Conservation (phyloP, 2,113 vertebrate genomes). For the Jaculus jaculus region DNA sequence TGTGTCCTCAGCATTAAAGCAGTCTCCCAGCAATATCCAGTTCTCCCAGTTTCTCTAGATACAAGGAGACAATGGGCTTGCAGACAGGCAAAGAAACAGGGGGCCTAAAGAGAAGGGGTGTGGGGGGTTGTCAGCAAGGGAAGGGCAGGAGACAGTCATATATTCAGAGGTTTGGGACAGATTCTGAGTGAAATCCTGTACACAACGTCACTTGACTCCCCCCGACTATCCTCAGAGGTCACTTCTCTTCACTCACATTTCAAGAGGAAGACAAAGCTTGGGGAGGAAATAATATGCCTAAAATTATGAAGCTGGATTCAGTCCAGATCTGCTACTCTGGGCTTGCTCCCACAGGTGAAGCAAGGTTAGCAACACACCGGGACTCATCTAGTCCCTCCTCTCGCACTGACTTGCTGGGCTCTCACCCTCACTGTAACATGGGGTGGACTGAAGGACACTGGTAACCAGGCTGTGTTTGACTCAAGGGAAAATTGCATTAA, state of each 20-base stretch:
- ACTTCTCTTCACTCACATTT: fast-evolving
- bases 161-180: neutral
- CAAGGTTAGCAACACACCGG: fast-evolving
- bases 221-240: neutral
- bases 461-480: neutral
- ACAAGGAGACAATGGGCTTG: neutral
- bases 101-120: neutral
- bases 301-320: neutral
- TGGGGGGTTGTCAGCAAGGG: neutral
- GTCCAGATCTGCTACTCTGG: neutral
- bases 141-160: neutral
- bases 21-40: neutral
- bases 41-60: neutral
- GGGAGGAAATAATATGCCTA: neutral
- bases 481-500: neutral
- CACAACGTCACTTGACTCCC: fast-evolving
- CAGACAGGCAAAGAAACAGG: neutral
- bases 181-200: fast-evolving
- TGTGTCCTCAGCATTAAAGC: neutral
- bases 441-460: neutral
- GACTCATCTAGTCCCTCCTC: neutral
- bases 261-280: neutral
- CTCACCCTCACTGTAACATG: neutral
- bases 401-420: neutral
- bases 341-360: neutral